A percentile compares a stretch with the other conserved stretches of the same genome.
phyloP scores from a whole-genome alignment of 2,113 vertebrate genomes.

The Corythoichthys intestinalis region DNA sequence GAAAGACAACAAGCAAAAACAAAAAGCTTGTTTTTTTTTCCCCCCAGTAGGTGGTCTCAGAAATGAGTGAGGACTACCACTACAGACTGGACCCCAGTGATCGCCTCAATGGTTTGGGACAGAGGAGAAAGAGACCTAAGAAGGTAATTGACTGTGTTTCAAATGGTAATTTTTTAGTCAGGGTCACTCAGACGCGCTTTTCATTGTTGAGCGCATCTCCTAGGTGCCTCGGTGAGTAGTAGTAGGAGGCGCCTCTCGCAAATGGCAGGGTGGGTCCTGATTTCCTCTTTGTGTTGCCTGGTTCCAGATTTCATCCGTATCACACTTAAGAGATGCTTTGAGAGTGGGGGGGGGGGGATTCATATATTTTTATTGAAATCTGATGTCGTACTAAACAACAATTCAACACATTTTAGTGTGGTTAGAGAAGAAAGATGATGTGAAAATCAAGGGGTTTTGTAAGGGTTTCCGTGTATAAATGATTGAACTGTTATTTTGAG shows the following conservation, averaged over 20 bases:
- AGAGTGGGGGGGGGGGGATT: background rate
- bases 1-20: constrained; percentile 9
- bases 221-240: constrained; percentile 33
- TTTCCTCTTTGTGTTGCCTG: constrained; percentile 57
- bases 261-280: constrained; percentile 58
- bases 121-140: constrained; percentile 84
- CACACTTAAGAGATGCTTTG: background rate
- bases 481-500: too few species aligned
- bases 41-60: background rate
- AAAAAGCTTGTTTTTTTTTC: background rate
- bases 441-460: too few species aligned
- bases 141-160: constrained; percentile 77
- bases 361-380: background rate
- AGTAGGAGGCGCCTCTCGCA: constrained; percentile 42
- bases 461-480: too few species aligned
- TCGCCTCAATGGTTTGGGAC: constrained; percentile 81
- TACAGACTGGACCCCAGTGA: constrained; percentile 85
- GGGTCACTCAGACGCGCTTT: background rate
- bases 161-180: background rate
- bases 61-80: constrained; percentile 74
- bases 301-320: background rate
- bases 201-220: constrained; percentile 30
- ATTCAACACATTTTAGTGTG: too few species aligned
- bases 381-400: too few species aligned
- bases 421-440: too few species aligned